Conservation (phyloP, 2,797 vertebrate species). For the Centroberyx gerrardi region DNA sequence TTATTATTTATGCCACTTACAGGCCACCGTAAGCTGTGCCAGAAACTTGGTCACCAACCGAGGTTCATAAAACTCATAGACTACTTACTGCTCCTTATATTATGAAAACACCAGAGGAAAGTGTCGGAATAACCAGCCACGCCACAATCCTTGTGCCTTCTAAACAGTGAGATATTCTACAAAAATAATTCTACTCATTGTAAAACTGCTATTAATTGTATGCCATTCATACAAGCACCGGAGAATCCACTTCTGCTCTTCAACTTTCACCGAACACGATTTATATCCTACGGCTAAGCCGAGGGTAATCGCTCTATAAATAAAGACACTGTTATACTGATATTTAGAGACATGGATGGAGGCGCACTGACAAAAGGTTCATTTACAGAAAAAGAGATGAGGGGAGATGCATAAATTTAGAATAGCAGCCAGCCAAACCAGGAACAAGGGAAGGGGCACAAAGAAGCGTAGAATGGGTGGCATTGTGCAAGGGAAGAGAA, state of each 20-base stretch:
- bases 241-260: constrained; percentile 6
- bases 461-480: constrained; percentile 51
- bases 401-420: constrained; percentile 41
- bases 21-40: constrained; percentile 37
- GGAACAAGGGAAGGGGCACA: constrained; percentile 46
- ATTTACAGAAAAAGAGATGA: constrained; percentile 54
- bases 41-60: constrained; percentile 37
- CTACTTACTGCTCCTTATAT: constrained; percentile 20
- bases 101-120: constrained; percentile 26
- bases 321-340: constrained; percentile 26
- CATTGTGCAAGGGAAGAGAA: constrained; percentile 57
- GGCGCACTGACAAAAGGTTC: constrained; percentile 45
- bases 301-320: constrained; percentile 18
- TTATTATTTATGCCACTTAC: constrained; percentile 3
- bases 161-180: neutral
- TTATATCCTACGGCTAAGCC: constrained; percentile 17
- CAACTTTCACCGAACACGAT: neutral
- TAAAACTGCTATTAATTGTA: neutral
- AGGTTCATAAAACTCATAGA: constrained; percentile 31
- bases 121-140: neutral
- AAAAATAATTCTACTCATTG: neutral
- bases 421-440: constrained; percentile 37
- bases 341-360: constrained; percentile 38
- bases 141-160: neutral
- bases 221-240: neutral